Base-by-base conservation (phyloP, 2,113 vertebrate species). In the Nothoprocta pentlandii region DNA sequence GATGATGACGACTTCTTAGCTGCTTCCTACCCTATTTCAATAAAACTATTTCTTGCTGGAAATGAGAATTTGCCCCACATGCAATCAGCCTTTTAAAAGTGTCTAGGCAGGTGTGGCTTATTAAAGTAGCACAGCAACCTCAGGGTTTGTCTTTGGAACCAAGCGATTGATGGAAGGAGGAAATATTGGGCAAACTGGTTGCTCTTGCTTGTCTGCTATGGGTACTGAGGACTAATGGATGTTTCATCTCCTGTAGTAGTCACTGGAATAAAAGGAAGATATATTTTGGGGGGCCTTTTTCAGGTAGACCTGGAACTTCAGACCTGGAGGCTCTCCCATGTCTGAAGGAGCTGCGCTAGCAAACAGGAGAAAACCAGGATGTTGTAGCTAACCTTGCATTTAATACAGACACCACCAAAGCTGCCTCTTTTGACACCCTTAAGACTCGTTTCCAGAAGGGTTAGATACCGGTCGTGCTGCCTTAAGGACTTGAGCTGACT, bases 201-300 rank as follows among this genome's bases (percentile, higher is more conserved):
- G 11, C 44, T 86, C 75, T 85, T 77, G 44, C 4, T 79, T 4
- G 11, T 32, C 17, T 87, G 17, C 15, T 78, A 19, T 41, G 53
- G 49, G 8, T 44, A 10, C 67, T 69, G 32, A 32, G 16, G 26
- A 28, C n/a, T 15, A 23, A 42, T 10, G 25, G 41, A 16, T 63
- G 53, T 62, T 44, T 78, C 0, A 0, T 30, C 25, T 0, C 2
- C 10, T 2, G 0, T 3, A 6, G 62, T 77, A 61, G 19, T 54
- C 39, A 20, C 5, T 19, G 78, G 58, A 49, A 49, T 34, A 84
- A 28, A 78, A n/a, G 39, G 39, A 16, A 30, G 41, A 21, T 81
- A 23, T 85, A n/a, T 54, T 85, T 49, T 92, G 56, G 23, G 49
- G 21, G 49, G 11, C 41, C 23, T 84, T 56, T n/a, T 44, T 7